Base-by-base conservation (phyloP, 2,113 vertebrate genomes). In the Rhynchomys soricoides region DNA sequence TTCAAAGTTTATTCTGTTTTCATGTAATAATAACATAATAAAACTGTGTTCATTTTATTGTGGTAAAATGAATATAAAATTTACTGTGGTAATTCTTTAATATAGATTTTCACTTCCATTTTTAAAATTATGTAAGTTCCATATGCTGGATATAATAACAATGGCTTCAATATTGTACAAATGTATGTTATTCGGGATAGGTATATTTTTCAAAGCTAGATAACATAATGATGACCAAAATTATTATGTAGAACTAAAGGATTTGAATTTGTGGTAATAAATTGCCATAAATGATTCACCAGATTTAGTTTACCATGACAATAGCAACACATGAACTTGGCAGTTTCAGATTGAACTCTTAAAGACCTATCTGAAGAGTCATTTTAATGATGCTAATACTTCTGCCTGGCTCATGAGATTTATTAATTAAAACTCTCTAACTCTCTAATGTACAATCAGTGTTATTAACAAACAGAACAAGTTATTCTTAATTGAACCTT, bases 361-460 rank as follows among this genome's bases (percentile, higher is more conserved):
- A 78, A 96, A 91, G 66, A 40, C 31, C 3, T 82, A 19, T 91
- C 4, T 83, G 15, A 57, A 31, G 78, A 94, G 64, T 40, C 22
- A 91, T 74, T 92, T 95, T 85, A 40, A 94, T 83, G 82, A 92
- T 75, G 21, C 6, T 88, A 68, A 93, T 86, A 89, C 5, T 68
- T 93, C n/a, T 55, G 45, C 29, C 10, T 48, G 11, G 52, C 50
- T 95, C 73, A 94, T 91, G 21, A 70, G 13, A 85, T 48, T 48
- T 83, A 24, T 81, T 91, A 75, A 55, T 40, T 89, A n/a, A 74
- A 45, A 59, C 48, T 75, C 95, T 90, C 45, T 55, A 22, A 64
- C 81, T 82, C 13, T 89, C 9, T 15, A 94, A 55, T 68, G 19
- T 86, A 52, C 24, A 66, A 83, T 66, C 45, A 90, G 37, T 50